A percentile compares a stretch with the other conserved stretches of the same genome.
Evolutionary conservation across 2,797 vertebrate species (phyloP).

Genomic region (Chromis chromis): DNA sequence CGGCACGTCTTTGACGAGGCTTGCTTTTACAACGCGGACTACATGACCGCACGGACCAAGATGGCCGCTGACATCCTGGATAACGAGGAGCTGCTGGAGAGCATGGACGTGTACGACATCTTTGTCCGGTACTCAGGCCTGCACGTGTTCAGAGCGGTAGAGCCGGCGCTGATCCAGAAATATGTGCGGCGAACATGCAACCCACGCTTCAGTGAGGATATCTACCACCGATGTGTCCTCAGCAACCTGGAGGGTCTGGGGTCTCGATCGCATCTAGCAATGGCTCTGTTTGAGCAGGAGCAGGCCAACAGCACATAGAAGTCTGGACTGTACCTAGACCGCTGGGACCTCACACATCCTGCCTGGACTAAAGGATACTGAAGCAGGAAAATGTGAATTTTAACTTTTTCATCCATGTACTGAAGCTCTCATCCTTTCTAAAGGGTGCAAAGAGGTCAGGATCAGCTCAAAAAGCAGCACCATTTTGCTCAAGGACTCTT

Average conservation of each 20-base stretch:
- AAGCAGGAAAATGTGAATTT: slow-evolving; percentile 36
- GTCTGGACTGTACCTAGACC: background rate
- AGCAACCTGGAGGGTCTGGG: slow-evolving; percentile 95
- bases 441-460: slow-evolving; percentile 3
- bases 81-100: slow-evolving; percentile 94
- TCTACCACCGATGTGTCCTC: slow-evolving; percentile 95
- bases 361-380: background rate
- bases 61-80: slow-evolving; percentile 92
- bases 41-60: slow-evolving; percentile 92
- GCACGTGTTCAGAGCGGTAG: slow-evolving; percentile 96
- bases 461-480: background rate
- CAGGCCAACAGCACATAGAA: slow-evolving; percentile 95
- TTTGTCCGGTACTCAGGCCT: slow-evolving; percentile 95
- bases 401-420: slow-evolving; percentile 14
- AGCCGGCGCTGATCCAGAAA: slow-evolving; percentile 95
- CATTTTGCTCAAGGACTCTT: background rate
- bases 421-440: slow-evolving; percentile 1
- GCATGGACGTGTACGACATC: slow-evolving; percentile 94
- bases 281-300: slow-evolving; percentile 96
- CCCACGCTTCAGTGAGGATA: slow-evolving; percentile 93
- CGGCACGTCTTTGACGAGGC: slow-evolving; percentile 93
- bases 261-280: slow-evolving; percentile 92
- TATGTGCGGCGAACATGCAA: slow-evolving; percentile 90
- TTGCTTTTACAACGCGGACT: slow-evolving; percentile 99
- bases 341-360: background rate